phyloP scores from a whole-genome alignment of 2,113 vertebrate genomes.

The Ameiurus melas region DNA sequence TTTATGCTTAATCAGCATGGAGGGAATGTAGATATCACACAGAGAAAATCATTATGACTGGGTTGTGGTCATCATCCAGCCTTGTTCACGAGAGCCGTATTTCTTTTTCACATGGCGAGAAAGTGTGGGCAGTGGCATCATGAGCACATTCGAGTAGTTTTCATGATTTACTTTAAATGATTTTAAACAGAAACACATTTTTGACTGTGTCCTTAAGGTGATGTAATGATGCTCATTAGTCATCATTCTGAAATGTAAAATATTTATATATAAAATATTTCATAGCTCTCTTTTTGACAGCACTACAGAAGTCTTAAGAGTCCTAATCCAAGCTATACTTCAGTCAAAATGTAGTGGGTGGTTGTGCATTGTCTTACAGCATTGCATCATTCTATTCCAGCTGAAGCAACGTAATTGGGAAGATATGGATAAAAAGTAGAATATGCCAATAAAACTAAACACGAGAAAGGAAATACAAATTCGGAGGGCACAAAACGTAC shows the following conservation, averaged over 20 bases:
- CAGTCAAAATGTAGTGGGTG: background rate
- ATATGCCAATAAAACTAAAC: background rate
- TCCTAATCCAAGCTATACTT: background rate
- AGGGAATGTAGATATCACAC: constrained; percentile 69
- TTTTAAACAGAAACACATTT: background rate
- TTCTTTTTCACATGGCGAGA: background rate
- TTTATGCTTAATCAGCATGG: constrained; percentile 77
- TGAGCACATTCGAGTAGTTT: background rate
- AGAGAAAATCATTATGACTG: constrained; percentile 71
- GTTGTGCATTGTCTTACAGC: background rate
- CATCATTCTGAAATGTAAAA: constrained; percentile 10
- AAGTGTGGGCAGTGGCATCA: background rate
- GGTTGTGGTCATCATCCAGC: constrained; percentile 64
- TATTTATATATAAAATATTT: background rate
- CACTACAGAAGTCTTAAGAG: background rate
- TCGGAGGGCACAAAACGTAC: background rate
- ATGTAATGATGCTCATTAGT: background rate
- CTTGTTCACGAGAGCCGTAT: constrained; percentile 11
- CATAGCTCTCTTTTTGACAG: background rate
- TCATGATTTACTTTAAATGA: background rate
- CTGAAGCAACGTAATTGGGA: background rate
- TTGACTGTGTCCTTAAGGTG: background rate
- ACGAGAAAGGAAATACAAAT: background rate
- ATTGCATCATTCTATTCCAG: background rate
- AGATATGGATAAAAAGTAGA: background rate